Percentiles rank a stretch among this genome's conserved stretches.
Evolutionary conservation across 2,888 invertebrate species (phyloP).

Genomic region (Agonopterix arenella): DNA sequence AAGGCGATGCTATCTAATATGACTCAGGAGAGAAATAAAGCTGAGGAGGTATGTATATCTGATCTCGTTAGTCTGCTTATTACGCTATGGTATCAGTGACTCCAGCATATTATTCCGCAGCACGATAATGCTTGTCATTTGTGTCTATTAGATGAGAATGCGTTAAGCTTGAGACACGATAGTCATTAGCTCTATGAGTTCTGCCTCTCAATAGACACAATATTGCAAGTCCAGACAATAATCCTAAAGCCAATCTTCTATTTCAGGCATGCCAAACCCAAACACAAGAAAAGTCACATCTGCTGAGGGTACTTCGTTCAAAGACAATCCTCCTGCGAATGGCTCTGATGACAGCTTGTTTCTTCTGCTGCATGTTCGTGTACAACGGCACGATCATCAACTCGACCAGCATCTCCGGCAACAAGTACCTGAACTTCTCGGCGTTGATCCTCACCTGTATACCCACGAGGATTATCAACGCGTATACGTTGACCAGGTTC

Average conservation of each 20-base stretch:
- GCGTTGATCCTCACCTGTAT: constrained; percentile 80
- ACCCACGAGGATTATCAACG: constrained; percentile 71
- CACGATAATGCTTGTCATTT: too few relatives aligned
- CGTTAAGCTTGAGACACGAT: too few relatives aligned
- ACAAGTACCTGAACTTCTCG: constrained; percentile 87
- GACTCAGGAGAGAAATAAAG: constrained; percentile 37
- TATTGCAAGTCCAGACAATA: too few relatives aligned
- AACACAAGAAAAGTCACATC: constrained; percentile 19
- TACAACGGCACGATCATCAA: constrained; percentile 87
- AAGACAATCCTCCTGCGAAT: constrained; percentile 46
- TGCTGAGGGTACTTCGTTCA: constrained; percentile 46
- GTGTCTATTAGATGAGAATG: too few relatives aligned
- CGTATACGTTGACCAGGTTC: constrained; percentile 77
- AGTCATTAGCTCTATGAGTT: too few relatives aligned
- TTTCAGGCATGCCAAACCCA: constrained; percentile 25
- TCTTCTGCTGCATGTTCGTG: constrained; percentile 85
- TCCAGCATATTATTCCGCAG: too few relatives aligned
- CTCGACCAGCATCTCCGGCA: constrained; percentile 83
- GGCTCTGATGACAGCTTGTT: constrained; percentile 71
- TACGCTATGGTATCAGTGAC: too few relatives aligned
- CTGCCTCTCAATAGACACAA: too few relatives aligned
- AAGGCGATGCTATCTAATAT: constrained; percentile 60
- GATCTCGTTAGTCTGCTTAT: too few relatives aligned
- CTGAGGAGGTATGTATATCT: constrained; percentile 22
- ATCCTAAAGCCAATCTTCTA: neutral